A percentile compares a stretch with the other conserved stretches of the same genome.
These are phyloP conservation scores for Cheilosia grossa DNA, from an alignment of 2,888 invertebrate species.

Conservation along the genomic window DNA sequence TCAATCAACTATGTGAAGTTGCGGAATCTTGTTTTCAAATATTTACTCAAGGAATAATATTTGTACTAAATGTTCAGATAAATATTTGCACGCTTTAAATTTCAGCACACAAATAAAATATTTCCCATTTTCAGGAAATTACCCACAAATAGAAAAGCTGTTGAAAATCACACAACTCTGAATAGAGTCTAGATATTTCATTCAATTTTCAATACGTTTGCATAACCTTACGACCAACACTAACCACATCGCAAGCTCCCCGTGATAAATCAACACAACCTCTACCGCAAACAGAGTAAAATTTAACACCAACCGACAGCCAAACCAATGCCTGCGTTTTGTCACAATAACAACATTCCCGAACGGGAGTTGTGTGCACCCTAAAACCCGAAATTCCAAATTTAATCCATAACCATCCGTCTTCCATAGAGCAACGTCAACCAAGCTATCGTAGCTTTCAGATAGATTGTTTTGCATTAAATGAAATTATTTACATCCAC, in stretches of 20 bases:
- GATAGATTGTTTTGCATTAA: constrained; percentile 49
- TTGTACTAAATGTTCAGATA: too few relatives aligned
- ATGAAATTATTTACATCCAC: constrained; percentile 40
- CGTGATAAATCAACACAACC: constrained; percentile 32
- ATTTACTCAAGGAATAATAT: too few relatives aligned
- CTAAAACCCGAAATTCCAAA: constrained; percentile 4
- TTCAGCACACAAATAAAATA: too few relatives aligned
- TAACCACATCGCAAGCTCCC: constrained; percentile 5
- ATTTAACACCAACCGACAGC: neutral
- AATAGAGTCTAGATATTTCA: neutral
- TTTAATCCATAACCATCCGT: constrained; percentile 16
- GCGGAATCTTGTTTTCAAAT: too few relatives aligned
- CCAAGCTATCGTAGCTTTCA: constrained; percentile 19
- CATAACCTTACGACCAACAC: constrained; percentile 7
- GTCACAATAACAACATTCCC: constrained; percentile 10
- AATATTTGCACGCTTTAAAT: too few relatives aligned
- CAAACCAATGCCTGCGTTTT: constrained; percentile 10
- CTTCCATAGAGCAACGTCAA: constrained; percentile 6
- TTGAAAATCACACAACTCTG: too few relatives aligned
- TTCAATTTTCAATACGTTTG: constrained; percentile 21
- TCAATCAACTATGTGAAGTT: too few relatives aligned
- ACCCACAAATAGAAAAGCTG: too few relatives aligned
- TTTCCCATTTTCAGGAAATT: too few relatives aligned
- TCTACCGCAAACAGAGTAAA: constrained; percentile 1
- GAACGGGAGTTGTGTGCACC: neutral